Conservation (phyloP, 2,113 vertebrate species). For the Amphiprion percula region DNA sequence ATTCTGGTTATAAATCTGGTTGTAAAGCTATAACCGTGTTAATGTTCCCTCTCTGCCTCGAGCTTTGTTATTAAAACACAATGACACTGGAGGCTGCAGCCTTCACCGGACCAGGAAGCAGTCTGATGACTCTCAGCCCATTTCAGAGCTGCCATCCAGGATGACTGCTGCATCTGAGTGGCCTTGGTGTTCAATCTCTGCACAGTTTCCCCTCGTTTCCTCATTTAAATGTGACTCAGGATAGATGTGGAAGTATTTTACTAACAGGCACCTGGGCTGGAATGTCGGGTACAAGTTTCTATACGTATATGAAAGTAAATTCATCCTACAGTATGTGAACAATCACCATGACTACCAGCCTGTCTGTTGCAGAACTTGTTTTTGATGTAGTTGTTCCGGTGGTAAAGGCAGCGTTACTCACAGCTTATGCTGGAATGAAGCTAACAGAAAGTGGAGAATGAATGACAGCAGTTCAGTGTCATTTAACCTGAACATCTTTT, state of each 20-base stretch:
- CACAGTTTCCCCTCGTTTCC: not conserved
- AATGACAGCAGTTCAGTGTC: not conserved
- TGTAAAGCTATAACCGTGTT: constrained; percentile 41
- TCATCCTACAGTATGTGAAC: too few relatives aligned
- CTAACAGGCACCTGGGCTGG: not conserved
- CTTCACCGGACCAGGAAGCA: constrained; percentile 23
- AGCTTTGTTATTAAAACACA: constrained; percentile 49
- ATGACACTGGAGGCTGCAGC: constrained; percentile 37
- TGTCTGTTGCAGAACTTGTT: constrained; percentile 4
- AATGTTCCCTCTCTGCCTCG: constrained; percentile 36
- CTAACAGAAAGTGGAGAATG: not conserved
- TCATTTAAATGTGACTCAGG: not conserved
- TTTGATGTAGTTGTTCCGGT: constrained; percentile 10
- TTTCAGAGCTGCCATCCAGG: constrained; percentile 27
- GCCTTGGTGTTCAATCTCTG: constrained; percentile 3
- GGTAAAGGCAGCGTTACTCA: constrained; percentile 8
- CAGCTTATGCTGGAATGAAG: not conserved
- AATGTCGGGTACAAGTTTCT: not conserved
- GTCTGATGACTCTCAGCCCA: constrained; percentile 3
- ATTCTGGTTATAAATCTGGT: constrained; percentile 52
- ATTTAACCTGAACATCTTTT: not conserved
- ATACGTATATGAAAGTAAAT: not conserved
- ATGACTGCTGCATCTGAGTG: not conserved
- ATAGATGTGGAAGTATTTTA: not conserved
- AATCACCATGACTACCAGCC: not conserved